phyloP scores from a whole-genome alignment of 2,888 invertebrate species.

The Autographa gamma region DNA sequence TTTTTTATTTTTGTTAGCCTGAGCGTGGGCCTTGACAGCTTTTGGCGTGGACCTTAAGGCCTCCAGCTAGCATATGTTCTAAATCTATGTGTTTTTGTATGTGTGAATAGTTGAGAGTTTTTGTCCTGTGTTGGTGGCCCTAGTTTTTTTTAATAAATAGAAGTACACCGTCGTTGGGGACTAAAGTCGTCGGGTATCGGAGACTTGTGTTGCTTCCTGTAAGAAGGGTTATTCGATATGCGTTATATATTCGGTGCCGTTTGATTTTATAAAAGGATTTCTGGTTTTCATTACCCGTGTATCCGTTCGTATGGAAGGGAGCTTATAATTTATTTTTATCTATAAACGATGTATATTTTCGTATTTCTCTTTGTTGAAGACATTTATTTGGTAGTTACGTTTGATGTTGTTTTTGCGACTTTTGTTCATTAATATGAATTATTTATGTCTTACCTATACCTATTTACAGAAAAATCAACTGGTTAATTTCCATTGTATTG shows the following conservation, averaged over 20 bases:
- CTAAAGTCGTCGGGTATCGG: no score
- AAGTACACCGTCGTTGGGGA: no score
- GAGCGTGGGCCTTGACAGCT: no score
- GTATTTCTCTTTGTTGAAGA: background rate
- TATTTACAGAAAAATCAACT: background rate
- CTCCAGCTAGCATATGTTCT: no score
- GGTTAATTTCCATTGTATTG: no score
- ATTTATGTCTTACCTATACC: background rate
- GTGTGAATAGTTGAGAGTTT: no score
- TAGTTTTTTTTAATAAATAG: no score
- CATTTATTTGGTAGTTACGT: background rate
- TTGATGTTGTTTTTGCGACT: background rate
- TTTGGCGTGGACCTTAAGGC: no score
- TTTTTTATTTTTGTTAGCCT: no score
- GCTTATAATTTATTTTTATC: slow-evolving; percentile 2
- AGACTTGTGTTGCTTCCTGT: background rate
- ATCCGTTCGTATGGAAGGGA: slow-evolving; percentile 2
- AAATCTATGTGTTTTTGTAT: no score
- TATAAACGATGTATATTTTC: background rate
- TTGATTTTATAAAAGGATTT: slow-evolving; percentile 33
- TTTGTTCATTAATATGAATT: background rate
- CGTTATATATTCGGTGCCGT: slow-evolving; percentile 37
- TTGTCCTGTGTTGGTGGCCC: no score
- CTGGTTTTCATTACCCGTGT: slow-evolving; percentile 10
- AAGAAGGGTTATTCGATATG: slow-evolving; percentile 28